Conservation (phyloP, 2,888 invertebrate species). For the Uropetala carovei region DNA sequence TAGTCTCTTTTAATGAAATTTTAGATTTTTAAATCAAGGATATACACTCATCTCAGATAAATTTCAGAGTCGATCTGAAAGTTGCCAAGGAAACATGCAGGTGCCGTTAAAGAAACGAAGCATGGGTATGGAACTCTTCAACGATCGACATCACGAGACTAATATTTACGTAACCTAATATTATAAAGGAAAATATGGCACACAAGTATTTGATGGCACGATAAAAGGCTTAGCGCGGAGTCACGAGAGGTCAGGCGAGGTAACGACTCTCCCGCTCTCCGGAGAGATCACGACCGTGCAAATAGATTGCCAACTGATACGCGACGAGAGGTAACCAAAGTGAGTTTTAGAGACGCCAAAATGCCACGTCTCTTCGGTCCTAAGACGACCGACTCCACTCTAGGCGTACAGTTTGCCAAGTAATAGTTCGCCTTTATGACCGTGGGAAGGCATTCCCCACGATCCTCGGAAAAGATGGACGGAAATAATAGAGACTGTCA, state of each 20-base stretch:
- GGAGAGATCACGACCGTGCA: slow-evolving; percentile 30
- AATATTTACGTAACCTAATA: too few relatives aligned
- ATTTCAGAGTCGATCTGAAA: too few relatives aligned
- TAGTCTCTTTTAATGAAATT: too few relatives aligned
- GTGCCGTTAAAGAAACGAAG: too few relatives aligned
- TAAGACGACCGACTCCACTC: neutral
- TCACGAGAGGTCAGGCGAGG: neutral
- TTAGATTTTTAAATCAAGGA: too few relatives aligned
- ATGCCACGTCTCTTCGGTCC: neutral
- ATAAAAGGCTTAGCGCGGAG: neutral
- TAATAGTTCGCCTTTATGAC: neutral
- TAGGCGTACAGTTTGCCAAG: neutral
- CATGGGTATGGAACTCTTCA: too few relatives aligned
- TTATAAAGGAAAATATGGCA: too few relatives aligned
- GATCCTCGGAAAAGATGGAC: neutral
- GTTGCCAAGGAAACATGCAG: too few relatives aligned
- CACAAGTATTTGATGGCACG: too few relatives aligned
- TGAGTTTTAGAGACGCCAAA: neutral
- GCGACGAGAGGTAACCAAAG: neutral
- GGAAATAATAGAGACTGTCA: neutral
- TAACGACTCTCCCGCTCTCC: slow-evolving; percentile 8
- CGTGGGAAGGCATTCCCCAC: neutral
- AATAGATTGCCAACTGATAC: neutral
- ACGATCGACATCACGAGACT: too few relatives aligned
- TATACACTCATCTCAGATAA: too few relatives aligned